Conservation (phyloP, 2,113 vertebrate species). For the Silurus asotus region DNA sequence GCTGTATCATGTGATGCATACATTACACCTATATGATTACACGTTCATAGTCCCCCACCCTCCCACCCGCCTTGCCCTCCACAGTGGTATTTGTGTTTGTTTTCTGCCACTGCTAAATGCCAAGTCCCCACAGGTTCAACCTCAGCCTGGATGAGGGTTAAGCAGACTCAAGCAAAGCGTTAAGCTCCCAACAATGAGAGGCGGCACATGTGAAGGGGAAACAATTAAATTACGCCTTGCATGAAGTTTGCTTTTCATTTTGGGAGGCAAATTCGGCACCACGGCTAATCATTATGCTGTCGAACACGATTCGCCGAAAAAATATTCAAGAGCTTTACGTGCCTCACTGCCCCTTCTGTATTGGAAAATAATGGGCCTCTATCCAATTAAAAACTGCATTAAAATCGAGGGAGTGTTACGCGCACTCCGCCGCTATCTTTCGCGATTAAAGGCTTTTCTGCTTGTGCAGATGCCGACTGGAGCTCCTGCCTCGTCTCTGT, state of each 20-base stretch:
- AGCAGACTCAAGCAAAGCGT: conserved; percentile 63
- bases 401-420: conserved; percentile 82
- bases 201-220: conserved; percentile 79
- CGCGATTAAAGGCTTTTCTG: conserved; percentile 76
- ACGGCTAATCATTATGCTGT: conserved; percentile 82
- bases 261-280: conserved; percentile 80
- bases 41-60: not conserved
- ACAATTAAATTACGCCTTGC: conserved; percentile 84
- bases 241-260: conserved; percentile 86
- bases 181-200: conserved; percentile 80
- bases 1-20: not conserved
- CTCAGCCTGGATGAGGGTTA: conserved; percentile 39
- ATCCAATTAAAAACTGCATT: conserved; percentile 86
- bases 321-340: conserved; percentile 85
- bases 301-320: conserved; percentile 83
- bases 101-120: conserved; percentile 31
- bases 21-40: conserved; percentile 17
- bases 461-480: conserved; percentile 78
- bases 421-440: conserved; percentile 81
- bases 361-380: conserved; percentile 84
- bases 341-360: conserved; percentile 83
- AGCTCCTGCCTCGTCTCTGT: conserved; percentile 39
- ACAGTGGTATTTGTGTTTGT: conserved; percentile 3
- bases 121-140: conserved; percentile 30
- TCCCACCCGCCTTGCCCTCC: too few species aligned